These are phyloP conservation scores for Ranitomeya imitator DNA, from an alignment of 2,113 vertebrate species.

Conservation along the genomic window DNA sequence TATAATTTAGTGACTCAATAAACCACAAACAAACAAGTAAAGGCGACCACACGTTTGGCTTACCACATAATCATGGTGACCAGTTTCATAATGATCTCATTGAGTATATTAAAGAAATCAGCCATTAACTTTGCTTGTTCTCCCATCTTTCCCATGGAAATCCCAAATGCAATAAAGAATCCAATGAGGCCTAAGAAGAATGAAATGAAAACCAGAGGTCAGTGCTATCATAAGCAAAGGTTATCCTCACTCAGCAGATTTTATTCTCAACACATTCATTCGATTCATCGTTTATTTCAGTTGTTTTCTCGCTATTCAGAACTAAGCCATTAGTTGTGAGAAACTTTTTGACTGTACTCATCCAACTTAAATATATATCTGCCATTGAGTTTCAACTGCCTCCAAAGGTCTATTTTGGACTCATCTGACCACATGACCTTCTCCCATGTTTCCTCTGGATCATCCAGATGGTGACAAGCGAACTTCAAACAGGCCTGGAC, in stretches of 20 bases:
- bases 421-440: too few relatives aligned
- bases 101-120: conserved; percentile 84
- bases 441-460: too few relatives aligned
- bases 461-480: too few relatives aligned
- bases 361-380: too few relatives aligned
- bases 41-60: background rate
- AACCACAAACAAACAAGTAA: background rate
- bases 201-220: conserved; percentile 1
- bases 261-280: background rate
- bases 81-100: conserved; percentile 86
- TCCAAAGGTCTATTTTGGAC: too few relatives aligned
- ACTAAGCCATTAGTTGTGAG: too few relatives aligned
- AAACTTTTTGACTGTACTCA: too few relatives aligned
- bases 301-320: background rate
- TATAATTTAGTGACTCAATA: background rate
- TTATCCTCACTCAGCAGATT: background rate
- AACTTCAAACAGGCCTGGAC: too few relatives aligned
- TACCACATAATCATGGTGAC: conserved; percentile 85
- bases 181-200: conserved; percentile 76
- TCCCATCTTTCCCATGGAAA: conserved; percentile 82
- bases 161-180: conserved; percentile 83
- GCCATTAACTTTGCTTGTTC: conserved; percentile 77
- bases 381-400: too few relatives aligned
- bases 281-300: background rate
- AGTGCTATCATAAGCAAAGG: background rate